These are phyloP conservation scores for Drosophila paulistorum DNA, from an alignment of 1,140 invertebrate species.

Conservation along the genomic window DNA sequence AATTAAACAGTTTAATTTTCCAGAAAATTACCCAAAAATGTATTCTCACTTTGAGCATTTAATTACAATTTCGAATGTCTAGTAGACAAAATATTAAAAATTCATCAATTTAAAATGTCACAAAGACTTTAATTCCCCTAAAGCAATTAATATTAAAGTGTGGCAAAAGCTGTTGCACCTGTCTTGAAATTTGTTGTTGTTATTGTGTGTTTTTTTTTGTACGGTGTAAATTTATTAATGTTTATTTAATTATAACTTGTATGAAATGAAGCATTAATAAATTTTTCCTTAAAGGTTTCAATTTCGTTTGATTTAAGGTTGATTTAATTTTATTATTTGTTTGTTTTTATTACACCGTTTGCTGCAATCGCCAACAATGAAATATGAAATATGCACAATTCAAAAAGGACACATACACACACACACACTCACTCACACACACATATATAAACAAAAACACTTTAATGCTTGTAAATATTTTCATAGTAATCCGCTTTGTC, in stretches of 20 bases:
- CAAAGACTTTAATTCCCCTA: too few relatives aligned
- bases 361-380: background rate
- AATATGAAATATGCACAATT: slow-evolving; percentile 11
- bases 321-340: background rate
- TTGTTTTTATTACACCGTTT: background rate
- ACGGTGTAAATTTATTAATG: background rate
- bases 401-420: slow-evolving; percentile 1
- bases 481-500: slow-evolving; percentile 71
- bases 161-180: background rate
- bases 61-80: too few relatives aligned
- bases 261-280: background rate
- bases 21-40: too few relatives aligned
- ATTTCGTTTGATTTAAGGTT: background rate
- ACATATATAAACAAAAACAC: slow-evolving; percentile 24
- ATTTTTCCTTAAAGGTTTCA: background rate
- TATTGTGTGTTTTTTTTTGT: background rate
- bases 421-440: slow-evolving; percentile 2
- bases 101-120: too few relatives aligned
- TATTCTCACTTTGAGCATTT: too few relatives aligned
- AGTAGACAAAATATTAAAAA: too few relatives aligned
- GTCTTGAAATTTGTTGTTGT: background rate
- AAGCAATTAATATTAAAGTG: too few relatives aligned
- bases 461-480: slow-evolving; percentile 74
- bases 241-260: background rate
- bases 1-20: too few relatives aligned